Evolutionary conservation across 2,113 vertebrate genomes (phyloP).

Genomic region (Dascyllus trimaculatus): DNA sequence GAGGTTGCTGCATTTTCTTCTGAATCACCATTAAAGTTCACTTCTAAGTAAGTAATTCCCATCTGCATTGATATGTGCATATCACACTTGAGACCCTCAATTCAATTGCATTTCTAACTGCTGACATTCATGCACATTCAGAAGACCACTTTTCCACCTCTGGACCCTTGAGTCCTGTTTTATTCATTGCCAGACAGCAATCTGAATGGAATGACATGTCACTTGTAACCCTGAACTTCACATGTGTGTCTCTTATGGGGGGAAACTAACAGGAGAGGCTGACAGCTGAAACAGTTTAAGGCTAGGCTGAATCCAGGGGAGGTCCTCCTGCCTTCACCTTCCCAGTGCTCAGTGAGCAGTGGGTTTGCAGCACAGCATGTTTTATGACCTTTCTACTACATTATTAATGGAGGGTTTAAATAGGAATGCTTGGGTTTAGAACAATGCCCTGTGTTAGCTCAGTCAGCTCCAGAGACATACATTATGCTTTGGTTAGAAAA

Average conservation of each 20-base stretch:
- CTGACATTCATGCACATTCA: background rate
- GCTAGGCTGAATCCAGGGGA: conserved; percentile 3
- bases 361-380: conserved; percentile 45
- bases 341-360: conserved; percentile 39
- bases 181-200: conserved; percentile 51
- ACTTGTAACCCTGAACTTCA: conserved; percentile 40
- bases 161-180: conserved; percentile 30
- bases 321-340: conserved; percentile 43
- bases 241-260: conserved; percentile 14
- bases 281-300: conserved; percentile 19
- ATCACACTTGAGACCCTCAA: background rate
- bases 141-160: background rate
- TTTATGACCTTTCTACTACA: conserved; percentile 51
- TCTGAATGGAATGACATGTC: conserved; percentile 27
- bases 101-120: background rate
- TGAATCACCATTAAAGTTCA: too few relatives aligned
- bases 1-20: too few relatives aligned
- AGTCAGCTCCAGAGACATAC: background rate
- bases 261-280: conserved; percentile 5
- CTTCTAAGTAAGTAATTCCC: too few relatives aligned
- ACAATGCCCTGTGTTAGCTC: conserved; percentile 11
- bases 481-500: background rate
- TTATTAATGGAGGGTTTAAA: conserved; percentile 59
- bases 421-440: conserved; percentile 23
- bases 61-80: too few relatives aligned